Evolutionary conservation across 64 coral and sea anemone genomes (phyloP), one percentile per base, ranked within the genome.

Genomic region (Stichodactyla helianthus): DNA sequence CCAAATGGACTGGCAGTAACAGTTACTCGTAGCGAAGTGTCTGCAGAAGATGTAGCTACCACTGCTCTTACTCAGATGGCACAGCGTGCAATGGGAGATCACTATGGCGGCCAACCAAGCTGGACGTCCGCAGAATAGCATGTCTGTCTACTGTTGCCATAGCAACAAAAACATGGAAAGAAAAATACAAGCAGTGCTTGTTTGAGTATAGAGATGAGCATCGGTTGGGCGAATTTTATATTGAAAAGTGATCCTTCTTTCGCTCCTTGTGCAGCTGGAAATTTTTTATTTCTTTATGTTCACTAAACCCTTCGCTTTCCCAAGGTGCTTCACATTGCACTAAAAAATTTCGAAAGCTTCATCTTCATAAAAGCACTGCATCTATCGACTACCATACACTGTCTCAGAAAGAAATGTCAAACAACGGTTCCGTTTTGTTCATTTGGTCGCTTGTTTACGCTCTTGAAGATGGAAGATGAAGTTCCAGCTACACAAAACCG

Each of bases 11-110:
- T 82, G 64, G 62, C 79, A 82, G 63, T 86, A 92, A 86, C 64
- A 25, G 92, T 88, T 85, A 84, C 86, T 25, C 89, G 88, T 23
- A 70, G 59, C 25, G 83, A 88, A 4, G 87, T 58, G 5, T 74
- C 93, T 26, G 89, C 90, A 57, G 93, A 95, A 87, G 93, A 95
- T 76, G 87, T 92, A 31, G 93, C 91, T 61, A 95, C 93, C 83
- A 95, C 89, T 83, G 93, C 93, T 35, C 89, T 95, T 28, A 95
- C 93, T 53, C 93, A 95, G 44, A 91, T 95, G 90, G 89, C 93
- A 15, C 89, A 95, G 52, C 86, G 93, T 76, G 93, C 89, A 4
- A 77, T 88, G 68, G 51, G 91, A 51, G 93, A 95, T 82, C 89
- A 53, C 78, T 81, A 53, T 12, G 50, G 6, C 11, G 78, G 78